Evolutionary conservation across 2,888 invertebrate species (phyloP).

Genomic region (Ptychoptera contaminata): DNA sequence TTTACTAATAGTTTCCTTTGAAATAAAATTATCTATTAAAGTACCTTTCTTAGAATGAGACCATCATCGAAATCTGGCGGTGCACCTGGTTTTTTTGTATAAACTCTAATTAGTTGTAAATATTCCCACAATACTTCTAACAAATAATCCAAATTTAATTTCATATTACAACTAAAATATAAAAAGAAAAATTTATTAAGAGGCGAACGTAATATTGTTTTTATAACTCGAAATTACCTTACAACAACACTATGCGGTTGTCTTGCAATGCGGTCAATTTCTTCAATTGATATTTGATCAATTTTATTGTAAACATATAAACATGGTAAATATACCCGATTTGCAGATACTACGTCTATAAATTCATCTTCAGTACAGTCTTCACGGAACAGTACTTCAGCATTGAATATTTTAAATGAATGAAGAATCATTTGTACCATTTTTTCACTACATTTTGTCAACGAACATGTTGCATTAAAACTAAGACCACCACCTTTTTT

Average conservation of each 20-base stretch:
- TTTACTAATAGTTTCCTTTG: not conserved
- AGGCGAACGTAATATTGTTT: constrained; percentile 3
- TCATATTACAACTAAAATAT: constrained; percentile 84
- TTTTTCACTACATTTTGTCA: constrained; percentile 90
- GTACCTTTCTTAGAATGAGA: constrained; percentile 67
- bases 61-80: constrained; percentile 94
- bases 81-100: constrained; percentile 97
- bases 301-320: constrained; percentile 99
- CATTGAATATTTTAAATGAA: constrained; percentile 96
- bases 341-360: constrained; percentile 94
- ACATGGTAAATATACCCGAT: constrained; percentile 91
- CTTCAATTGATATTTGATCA: constrained; percentile 98
- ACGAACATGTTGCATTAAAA: constrained; percentile 88
- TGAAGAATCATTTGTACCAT: constrained; percentile 95
- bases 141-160: constrained; percentile 89
- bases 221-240: not conserved
- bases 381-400: constrained; percentile 89
- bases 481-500: constrained; percentile 92
- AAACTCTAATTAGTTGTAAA: constrained; percentile 82
- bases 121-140: constrained; percentile 89
- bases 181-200: not conserved
- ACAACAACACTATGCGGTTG: constrained; percentile 81
- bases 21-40: not conserved
- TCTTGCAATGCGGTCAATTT: constrained; percentile 86
- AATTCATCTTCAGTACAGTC: constrained; percentile 92